Conservation (phyloP, 2,113 vertebrate species). For the Vulpes lagopus region DNA sequence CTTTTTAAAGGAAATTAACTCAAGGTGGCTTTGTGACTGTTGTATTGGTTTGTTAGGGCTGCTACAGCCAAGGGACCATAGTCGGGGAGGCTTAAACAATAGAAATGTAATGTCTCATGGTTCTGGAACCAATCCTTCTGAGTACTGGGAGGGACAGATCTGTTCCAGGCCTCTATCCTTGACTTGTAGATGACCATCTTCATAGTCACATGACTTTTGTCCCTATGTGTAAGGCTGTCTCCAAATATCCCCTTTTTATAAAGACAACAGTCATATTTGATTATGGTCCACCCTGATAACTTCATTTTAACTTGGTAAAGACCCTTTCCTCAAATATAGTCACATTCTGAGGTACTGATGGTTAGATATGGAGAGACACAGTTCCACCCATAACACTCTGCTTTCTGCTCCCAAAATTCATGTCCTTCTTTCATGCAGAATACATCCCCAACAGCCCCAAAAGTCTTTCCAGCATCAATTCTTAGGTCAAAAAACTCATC, state of each 20-base stretch:
- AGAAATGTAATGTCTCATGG: not conserved
- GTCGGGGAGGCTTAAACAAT: not conserved
- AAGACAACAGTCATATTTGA: not conserved
- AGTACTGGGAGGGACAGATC: not conserved
- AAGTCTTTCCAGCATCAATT: not conserved
- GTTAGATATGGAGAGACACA: not conserved
- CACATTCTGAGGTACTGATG: not conserved
- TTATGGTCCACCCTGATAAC: not conserved
- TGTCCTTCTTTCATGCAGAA: not conserved
- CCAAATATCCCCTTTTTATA: not conserved
- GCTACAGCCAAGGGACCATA: not conserved
- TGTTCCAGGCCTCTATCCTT: not conserved
- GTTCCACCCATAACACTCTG: not conserved
- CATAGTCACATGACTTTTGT: not conserved
- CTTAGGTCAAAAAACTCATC: constrained; percentile 2
- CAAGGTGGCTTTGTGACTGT: not conserved
- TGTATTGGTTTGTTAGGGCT: not conserved
- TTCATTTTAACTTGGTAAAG: constrained; percentile 17
- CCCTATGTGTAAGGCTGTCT: not conserved
- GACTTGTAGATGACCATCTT: not conserved
- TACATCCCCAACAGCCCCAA: not conserved
- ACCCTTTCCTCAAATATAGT: not conserved
- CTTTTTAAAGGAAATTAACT: constrained; percentile 24
- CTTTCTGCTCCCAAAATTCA: not conserved
- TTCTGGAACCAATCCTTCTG: not conserved